Percentiles rank a stretch among this genome's conserved stretches.
Evolutionary conservation across 2,113 vertebrate species (phyloP).

Genomic region (Bagarius yarrelli): DNA sequence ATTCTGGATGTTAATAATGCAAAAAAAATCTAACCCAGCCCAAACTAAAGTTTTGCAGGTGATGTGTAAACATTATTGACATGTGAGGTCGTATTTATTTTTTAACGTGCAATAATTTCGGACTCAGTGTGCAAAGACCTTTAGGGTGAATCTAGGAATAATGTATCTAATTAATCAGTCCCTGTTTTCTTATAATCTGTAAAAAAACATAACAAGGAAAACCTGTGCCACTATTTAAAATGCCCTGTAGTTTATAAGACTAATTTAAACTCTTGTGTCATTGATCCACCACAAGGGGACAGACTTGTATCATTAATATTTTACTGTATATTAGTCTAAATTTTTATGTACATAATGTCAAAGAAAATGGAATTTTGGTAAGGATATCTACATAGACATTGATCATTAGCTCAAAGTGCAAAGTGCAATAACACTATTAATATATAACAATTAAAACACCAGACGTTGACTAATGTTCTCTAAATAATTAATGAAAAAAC

Average conservation of each 20-base stretch:
- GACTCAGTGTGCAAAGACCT: too few relatives aligned
- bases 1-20: too few relatives aligned
- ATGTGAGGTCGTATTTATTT: too few relatives aligned
- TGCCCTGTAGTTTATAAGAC: neutral
- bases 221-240: too few relatives aligned
- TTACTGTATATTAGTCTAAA: neutral
- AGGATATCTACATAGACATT: neutral
- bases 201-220: neutral
- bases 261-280: neutral
- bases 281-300: conserved; percentile 39
- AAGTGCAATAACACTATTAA: too few relatives aligned
- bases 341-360: neutral
- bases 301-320: conserved; percentile 33
- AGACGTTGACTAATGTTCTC: too few relatives aligned
- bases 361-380: neutral
- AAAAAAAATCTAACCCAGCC: too few relatives aligned
- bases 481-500: too few relatives aligned
- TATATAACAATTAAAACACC: too few relatives aligned
- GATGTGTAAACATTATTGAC: too few relatives aligned
- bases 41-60: too few relatives aligned
- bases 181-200: neutral
- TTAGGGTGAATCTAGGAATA: neutral
- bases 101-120: too few relatives aligned
- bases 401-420: neutral
- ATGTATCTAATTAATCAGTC: neutral